These are phyloP conservation scores for Phaenicophaeus curvirostris DNA, from an alignment of 2,797 vertebrate species.

Conservation along the genomic window DNA sequence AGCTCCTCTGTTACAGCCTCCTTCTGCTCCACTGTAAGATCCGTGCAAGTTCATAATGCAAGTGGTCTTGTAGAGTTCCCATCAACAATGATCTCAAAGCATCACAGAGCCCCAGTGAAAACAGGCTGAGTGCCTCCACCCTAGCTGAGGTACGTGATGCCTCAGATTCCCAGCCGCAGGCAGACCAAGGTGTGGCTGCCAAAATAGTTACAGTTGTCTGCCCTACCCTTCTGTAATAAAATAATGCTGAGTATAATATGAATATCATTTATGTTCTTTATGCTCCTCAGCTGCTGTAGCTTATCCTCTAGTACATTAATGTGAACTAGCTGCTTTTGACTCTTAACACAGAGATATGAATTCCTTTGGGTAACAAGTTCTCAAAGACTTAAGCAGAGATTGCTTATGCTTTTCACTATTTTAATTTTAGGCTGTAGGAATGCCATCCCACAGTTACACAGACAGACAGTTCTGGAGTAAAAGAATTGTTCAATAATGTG, in stretches of 20 bases:
- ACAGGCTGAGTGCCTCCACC: not conserved
- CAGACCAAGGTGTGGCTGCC: not conserved
- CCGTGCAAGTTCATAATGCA: not conserved
- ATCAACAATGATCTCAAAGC: not conserved
- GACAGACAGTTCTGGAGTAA: not conserved
- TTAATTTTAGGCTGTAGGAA: not conserved
- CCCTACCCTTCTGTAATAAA: not conserved
- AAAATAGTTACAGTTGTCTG: fast-evolving
- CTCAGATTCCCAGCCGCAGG: not conserved
- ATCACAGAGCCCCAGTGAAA: fast-evolving
- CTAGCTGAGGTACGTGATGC: fast-evolving
- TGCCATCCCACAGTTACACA: not conserved
- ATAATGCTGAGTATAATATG: not conserved
- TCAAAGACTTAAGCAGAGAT: not conserved
- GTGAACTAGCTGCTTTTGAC: not conserved
- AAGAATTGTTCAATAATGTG: not conserved
- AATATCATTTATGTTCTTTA: not conserved
- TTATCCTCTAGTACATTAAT: not conserved
- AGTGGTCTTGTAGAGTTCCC: not conserved
- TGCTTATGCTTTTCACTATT: not conserved
- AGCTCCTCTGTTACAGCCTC: not conserved
- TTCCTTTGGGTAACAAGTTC: not conserved
- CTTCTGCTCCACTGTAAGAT: not conserved
- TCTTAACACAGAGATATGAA: not conserved
- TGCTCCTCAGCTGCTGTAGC: not conserved